Conservation (phyloP, 2,888 invertebrate species). For the Andricus quercusramuli region DNA sequence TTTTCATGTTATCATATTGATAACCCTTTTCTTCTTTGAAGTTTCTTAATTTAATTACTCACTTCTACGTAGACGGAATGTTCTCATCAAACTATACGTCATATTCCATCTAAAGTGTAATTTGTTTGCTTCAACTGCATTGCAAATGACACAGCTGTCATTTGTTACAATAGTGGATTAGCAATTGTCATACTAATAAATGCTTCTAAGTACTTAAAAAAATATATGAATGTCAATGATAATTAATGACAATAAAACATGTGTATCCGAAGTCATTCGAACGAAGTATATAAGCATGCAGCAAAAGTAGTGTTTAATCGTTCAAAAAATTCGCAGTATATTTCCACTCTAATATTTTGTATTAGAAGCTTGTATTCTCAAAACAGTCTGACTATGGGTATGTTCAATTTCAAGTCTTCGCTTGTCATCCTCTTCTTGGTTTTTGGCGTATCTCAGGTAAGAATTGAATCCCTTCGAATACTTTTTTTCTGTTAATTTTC, state of each 20-base stretch:
- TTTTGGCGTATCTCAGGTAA: constrained; percentile 17
- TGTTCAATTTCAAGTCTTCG: not conserved
- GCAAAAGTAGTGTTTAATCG: not conserved
- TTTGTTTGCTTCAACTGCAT: constrained; percentile 6
- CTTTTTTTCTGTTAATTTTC: too few relatives aligned
- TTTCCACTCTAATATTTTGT: too few relatives aligned
- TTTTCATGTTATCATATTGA: not conserved
- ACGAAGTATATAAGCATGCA: constrained; percentile 14
- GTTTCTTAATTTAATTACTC: not conserved
- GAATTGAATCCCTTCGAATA: not conserved
- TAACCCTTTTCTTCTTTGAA: too few relatives aligned
- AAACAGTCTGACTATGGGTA: not conserved
- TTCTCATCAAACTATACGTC: not conserved
- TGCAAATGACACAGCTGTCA: not conserved
- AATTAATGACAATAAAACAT: constrained; percentile 6
- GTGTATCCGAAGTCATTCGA: not conserved
- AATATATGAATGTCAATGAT: not conserved
- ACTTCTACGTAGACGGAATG: not conserved
- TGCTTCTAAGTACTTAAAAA: not conserved
- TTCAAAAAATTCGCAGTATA: not conserved
- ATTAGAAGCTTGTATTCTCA: too few relatives aligned
- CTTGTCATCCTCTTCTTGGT: not conserved
- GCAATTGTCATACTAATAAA: not conserved
- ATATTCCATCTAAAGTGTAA: not conserved
- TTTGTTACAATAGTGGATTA: not conserved